A percentile compares a stretch with the other conserved stretches of the same genome.
Conservation (phyloP, 1,140 invertebrate species). For the Akabosia matsudoensis region DNA sequence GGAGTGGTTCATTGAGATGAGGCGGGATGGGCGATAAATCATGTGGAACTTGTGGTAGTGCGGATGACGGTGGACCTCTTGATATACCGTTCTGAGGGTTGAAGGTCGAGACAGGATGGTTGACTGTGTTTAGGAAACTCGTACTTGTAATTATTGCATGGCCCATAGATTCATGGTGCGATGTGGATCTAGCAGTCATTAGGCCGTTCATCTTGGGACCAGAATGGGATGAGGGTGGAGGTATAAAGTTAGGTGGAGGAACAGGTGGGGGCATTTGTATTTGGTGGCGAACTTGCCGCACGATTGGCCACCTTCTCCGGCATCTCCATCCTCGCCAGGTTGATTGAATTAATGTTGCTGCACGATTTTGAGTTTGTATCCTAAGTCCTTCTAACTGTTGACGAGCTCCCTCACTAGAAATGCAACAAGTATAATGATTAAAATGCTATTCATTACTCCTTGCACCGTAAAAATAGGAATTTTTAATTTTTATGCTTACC, state of each 20-base stretch:
- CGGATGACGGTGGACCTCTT: neutral
- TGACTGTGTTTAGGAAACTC: slow-evolving; percentile 17
- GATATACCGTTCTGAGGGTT: neutral
- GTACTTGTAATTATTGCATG: slow-evolving; percentile 12
- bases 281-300: slow-evolving; percentile 58
- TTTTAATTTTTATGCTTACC: slow-evolving; percentile 49
- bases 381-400: slow-evolving; percentile 80
- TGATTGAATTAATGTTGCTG: slow-evolving; percentile 71
- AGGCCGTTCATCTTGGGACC: neutral
- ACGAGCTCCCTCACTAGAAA: slow-evolving; percentile 78
- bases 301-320: slow-evolving; percentile 65
- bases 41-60: neutral
- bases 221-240: neutral
- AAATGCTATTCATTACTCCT: neutral
- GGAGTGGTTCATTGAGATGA: neutral
- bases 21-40: neutral
- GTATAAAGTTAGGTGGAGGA: slow-evolving; percentile 20
- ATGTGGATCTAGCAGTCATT: slow-evolving; percentile 2
- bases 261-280: slow-evolving; percentile 30
- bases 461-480: neutral
- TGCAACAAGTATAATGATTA: neutral
- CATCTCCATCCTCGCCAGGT: slow-evolving; percentile 76
- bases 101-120: neutral
- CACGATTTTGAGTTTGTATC: slow-evolving; percentile 69
- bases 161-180: slow-evolving; percentile 11